Percentiles rank a stretch among this genome's conserved stretches.
Evolutionary conservation across 2,888 invertebrate species (phyloP).

Genomic region (Drosophila affinis): DNA sequence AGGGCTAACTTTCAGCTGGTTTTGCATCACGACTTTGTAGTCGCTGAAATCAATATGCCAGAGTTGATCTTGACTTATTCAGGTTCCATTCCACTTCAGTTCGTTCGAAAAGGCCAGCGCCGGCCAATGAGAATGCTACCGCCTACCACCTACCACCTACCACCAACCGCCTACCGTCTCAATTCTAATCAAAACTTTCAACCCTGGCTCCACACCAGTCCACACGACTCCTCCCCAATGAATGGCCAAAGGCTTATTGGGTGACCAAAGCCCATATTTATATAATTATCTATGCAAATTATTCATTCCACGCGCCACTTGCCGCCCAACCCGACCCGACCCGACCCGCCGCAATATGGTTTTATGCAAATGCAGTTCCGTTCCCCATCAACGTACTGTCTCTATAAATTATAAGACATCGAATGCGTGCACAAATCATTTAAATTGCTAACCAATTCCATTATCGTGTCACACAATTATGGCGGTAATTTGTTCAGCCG

Average conservation of each 20-base stretch:
- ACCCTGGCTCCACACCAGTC: no score
- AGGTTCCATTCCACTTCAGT: slow-evolving; percentile 12
- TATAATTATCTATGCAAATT: slow-evolving; percentile 20
- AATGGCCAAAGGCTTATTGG: slow-evolving; percentile 26
- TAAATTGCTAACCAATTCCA: slow-evolving; percentile 33
- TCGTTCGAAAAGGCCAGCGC: slow-evolving; percentile 5
- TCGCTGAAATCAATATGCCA: slow-evolving; percentile 31
- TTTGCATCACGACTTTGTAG: slow-evolving; percentile 34
- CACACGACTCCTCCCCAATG: neutral
- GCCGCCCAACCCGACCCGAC: neutral
- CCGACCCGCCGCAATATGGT: slow-evolving; percentile 15
- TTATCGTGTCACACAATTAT: slow-evolving; percentile 55
- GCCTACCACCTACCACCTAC: neutral
- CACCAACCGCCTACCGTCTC: neutral
- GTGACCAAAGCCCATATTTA: slow-evolving; percentile 34
- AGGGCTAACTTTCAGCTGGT: slow-evolving; percentile 39
- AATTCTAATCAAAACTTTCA: neutral
- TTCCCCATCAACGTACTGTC: slow-evolving; percentile 35
- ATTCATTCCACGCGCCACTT: slow-evolving; percentile 29
- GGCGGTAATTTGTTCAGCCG: slow-evolving; percentile 52
- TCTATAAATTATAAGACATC: slow-evolving; percentile 35
- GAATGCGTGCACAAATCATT: slow-evolving; percentile 63
- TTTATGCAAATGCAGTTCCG: slow-evolving; percentile 35
- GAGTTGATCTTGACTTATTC: slow-evolving; percentile 34
- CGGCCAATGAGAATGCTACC: slow-evolving; percentile 25